phyloP scores from a whole-genome alignment of 2,888 invertebrate genomes.

The Xanthorhoe spadicearia region DNA sequence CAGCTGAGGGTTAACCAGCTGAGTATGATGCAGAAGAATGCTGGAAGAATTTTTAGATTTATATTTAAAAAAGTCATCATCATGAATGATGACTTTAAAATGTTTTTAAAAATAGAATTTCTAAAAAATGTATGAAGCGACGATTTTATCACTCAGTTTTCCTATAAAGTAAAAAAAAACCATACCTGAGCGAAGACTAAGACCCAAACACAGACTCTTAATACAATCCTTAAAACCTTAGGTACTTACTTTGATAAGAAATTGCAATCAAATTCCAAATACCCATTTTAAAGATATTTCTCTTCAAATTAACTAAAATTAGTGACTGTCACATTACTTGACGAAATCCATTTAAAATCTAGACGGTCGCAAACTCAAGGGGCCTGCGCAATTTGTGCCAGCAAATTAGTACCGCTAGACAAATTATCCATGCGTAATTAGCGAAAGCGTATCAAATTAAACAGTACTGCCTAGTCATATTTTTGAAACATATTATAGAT shows the following conservation, averaged over 20 bases:
- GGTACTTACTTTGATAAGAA: slow-evolving; percentile 71
- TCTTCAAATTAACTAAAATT: neutral
- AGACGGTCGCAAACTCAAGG: slow-evolving; percentile 29
- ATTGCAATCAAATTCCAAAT: slow-evolving; percentile 66
- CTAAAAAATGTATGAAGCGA: no score
- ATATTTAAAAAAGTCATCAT: no score
- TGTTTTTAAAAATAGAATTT: no score
- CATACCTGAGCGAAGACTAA: no score
- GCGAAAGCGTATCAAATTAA: neutral
- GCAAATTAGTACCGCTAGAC: slow-evolving; percentile 48
- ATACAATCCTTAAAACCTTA: no score
- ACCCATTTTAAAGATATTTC: slow-evolving; percentile 52
- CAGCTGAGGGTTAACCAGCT: slow-evolving; percentile 68
- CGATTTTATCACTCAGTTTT: no score
- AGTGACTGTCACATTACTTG: slow-evolving; percentile 2
- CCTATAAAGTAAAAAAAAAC: no score
- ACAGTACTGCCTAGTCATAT: no score
- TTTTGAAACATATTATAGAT: no score
- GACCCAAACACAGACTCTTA: no score
- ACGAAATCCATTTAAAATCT: slow-evolving; percentile 27
- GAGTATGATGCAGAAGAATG: slow-evolving; percentile 55
- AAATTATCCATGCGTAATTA: slow-evolving; percentile 18
- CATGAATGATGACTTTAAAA: no score
- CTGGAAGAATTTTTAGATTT: slow-evolving; percentile 48
- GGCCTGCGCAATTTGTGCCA: slow-evolving; percentile 50